phyloP scores from a whole-genome alignment of 2,888 invertebrate species.

The Hoplodrina blanda region DNA sequence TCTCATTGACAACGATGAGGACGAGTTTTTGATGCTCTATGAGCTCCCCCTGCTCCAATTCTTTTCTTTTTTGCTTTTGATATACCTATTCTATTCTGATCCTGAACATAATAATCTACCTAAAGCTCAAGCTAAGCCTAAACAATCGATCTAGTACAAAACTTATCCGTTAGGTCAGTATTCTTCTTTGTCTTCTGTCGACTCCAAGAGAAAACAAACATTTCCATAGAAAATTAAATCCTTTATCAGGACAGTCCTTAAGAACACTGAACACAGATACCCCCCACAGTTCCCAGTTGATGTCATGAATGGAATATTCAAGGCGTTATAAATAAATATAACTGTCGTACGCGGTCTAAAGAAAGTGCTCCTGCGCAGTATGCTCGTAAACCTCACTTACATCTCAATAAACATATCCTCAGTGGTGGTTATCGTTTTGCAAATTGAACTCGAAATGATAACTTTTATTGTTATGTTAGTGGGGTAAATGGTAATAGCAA shows the following conservation, averaged over 20 bases:
- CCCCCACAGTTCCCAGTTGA: conserved; percentile 51
- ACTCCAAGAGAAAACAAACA: too few relatives aligned
- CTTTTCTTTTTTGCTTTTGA: too few relatives aligned
- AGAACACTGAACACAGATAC: neutral
- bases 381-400: conserved; percentile 81
- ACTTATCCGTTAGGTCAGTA: too few relatives aligned
- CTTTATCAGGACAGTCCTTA: conserved; percentile 28
- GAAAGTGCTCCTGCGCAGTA: conserved; percentile 77
- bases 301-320: conserved; percentile 74
- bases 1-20: too few relatives aligned
- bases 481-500: conserved; percentile 22
- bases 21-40: too few relatives aligned
- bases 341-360: conserved; percentile 78
- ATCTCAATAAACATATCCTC: conserved; percentile 84
- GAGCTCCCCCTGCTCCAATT: too few relatives aligned
- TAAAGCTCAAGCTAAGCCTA: too few relatives aligned
- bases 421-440: conserved; percentile 67
- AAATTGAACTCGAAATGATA: conserved; percentile 61
- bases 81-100: too few relatives aligned
- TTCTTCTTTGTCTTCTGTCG: too few relatives aligned
- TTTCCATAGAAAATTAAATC: too few relatives aligned
- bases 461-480: conserved; percentile 48
- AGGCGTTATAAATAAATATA: conserved; percentile 85
- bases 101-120: too few relatives aligned
- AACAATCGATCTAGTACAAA: too few relatives aligned